phyloP scores from a whole-genome alignment of 2,797 vertebrate species.

The Eupleurogrammus muticus region DNA sequence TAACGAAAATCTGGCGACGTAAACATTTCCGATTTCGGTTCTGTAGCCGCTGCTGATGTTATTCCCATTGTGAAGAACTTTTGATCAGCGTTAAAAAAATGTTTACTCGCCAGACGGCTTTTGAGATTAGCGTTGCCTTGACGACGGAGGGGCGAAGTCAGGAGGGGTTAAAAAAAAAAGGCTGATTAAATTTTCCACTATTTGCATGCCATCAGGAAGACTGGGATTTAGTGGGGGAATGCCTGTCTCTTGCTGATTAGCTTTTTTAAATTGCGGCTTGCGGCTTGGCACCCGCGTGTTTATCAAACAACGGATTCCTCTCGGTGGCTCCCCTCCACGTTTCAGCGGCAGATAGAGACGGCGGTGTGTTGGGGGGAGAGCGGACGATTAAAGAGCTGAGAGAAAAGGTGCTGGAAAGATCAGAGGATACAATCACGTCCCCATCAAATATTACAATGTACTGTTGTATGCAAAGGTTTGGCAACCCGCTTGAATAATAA shows the following conservation, averaged over 20 bases:
- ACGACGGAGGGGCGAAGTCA: conserved; percentile 68
- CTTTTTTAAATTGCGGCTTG: conserved; percentile 73
- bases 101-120: conserved; percentile 74
- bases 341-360: conserved; percentile 39
- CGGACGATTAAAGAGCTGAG: conserved; percentile 16
- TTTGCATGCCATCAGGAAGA: conserved; percentile 76
- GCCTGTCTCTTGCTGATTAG: conserved; percentile 79
- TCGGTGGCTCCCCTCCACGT: conserved; percentile 42
- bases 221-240: conserved; percentile 69
- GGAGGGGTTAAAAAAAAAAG: conserved; percentile 78
- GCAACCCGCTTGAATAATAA: no score
- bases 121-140: conserved; percentile 80
- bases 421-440: not conserved
- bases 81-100: conserved; percentile 65
- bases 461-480: no score
- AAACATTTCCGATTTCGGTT: not conserved
- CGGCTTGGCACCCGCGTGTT: conserved; percentile 67
- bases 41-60: not conserved
- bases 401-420: conserved; percentile 3
- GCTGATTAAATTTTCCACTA: conserved; percentile 80
- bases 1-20: not conserved
- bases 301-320: conserved; percentile 60
- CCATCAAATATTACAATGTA: not conserved
- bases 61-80: conserved; percentile 51
- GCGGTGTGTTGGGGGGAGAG: conserved; percentile 4